A percentile compares a stretch with the other conserved stretches of the same genome.
These are phyloP conservation scores for Sinocyclocheilus maitianheensis DNA, from an alignment of 2,113 vertebrate genomes.

Conservation along the genomic window DNA sequence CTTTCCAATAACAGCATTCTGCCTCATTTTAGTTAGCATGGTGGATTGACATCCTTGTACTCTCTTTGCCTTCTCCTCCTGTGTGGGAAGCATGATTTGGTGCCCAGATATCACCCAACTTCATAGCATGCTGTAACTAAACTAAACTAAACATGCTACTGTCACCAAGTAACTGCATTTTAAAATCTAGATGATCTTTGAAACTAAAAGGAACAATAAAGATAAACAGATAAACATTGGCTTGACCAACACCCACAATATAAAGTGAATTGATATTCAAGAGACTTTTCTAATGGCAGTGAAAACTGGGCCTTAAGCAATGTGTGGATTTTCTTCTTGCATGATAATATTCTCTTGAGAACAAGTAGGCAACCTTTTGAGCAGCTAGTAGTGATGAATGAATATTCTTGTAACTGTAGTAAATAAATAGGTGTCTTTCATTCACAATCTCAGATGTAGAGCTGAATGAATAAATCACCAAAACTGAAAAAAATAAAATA, in stretches of 20 bases:
- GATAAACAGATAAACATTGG: not conserved
- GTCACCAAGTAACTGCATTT: not conserved
- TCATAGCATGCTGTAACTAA: not conserved
- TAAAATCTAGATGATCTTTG: not conserved
- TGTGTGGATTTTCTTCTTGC: constrained; percentile 43
- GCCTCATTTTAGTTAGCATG: constrained; percentile 73
- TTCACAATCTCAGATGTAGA: not conserved
- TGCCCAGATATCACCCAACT: constrained; percentile 38
- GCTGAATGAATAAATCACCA: too few species aligned
- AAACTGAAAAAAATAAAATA: too few species aligned
- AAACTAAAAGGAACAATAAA: not conserved
- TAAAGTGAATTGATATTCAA: not conserved
- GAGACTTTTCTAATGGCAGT: not conserved
- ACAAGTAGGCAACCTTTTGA: not conserved
- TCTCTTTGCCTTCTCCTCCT: constrained; percentile 61
- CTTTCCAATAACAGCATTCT: constrained; percentile 60
- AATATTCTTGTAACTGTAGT: not conserved
- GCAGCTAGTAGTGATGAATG: not conserved
- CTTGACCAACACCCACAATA: not conserved
- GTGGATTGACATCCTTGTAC: constrained; percentile 66
- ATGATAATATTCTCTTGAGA: constrained; percentile 37
- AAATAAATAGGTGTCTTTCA: not conserved
- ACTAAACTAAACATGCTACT: not conserved
- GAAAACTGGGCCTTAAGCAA: constrained; percentile 46
- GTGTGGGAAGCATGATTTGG: constrained; percentile 45